These are phyloP conservation scores for Actinernus sp. DNA, from an alignment of 92 coral and sea anemone genomes.

Conservation along the genomic window DNA sequence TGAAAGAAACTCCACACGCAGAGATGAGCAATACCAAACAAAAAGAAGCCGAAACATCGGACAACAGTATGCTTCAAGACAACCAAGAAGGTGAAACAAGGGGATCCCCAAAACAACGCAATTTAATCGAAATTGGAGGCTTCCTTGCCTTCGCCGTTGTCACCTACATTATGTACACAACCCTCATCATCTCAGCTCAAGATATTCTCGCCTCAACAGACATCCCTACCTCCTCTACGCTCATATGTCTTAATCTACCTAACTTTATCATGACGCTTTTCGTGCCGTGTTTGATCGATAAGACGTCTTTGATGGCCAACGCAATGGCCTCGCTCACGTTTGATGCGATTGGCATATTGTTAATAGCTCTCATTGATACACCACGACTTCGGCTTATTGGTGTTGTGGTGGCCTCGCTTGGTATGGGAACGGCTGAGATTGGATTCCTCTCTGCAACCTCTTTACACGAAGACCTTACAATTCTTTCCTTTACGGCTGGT, in stretches of 20 bases:
- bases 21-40: too few relatives aligned
- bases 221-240: conserved; percentile 32
- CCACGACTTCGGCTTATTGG: conserved; percentile 42
- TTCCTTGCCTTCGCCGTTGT: conserved; percentile 38
- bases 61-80: too few relatives aligned
- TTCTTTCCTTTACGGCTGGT: conserved; percentile 34
- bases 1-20: too few relatives aligned
- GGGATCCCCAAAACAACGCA: too few relatives aligned
- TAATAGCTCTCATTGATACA: conserved; percentile 32
- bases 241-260: conserved; percentile 37
- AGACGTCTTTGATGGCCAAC: conserved; percentile 25
- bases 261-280: conserved; percentile 30
- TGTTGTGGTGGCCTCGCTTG: conserved; percentile 39
- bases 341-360: conserved; percentile 23
- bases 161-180: conserved; percentile 33
- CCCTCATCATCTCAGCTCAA: conserved; percentile 36
- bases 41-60: too few relatives aligned
- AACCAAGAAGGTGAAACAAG: too few relatives aligned
- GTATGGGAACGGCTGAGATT: conserved; percentile 40
- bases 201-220: conserved; percentile 34
- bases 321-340: conserved; percentile 15
- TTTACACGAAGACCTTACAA: conserved; percentile 39
- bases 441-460: conserved; percentile 50
- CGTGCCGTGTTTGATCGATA: conserved; percentile 33
- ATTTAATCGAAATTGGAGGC: conserved; percentile 34